Conservation (phyloP, 2,797 vertebrate species). For the Enteromius treurensis region DNA sequence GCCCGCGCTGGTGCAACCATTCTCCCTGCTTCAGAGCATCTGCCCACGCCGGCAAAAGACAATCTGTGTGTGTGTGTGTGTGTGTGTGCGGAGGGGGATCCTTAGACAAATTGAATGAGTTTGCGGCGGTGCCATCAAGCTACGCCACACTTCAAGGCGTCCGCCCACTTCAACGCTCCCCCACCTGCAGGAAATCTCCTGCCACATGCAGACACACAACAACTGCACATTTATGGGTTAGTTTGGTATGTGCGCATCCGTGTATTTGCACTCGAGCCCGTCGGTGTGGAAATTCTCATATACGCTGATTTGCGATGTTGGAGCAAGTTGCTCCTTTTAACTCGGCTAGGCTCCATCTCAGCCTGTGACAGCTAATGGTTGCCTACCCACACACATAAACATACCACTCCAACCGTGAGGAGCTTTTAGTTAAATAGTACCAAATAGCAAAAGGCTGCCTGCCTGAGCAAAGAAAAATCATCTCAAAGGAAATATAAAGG, state of each 20-base stretch:
- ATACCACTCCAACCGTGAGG: slow-evolving; percentile 16
- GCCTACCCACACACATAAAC: slow-evolving; percentile 11
- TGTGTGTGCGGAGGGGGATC: slow-evolving; percentile 7
- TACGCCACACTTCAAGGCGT: slow-evolving; percentile 49
- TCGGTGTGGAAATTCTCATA: slow-evolving; percentile 10
- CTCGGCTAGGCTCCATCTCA: slow-evolving; percentile 24
- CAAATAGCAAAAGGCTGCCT: slow-evolving; percentile 18
- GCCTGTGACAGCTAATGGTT: slow-evolving; percentile 37
- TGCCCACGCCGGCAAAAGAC: slow-evolving; percentile 48
- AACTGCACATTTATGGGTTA: slow-evolving; percentile 6
- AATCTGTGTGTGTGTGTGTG: slow-evolving; percentile 31
- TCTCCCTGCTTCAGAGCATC: slow-evolving; percentile 48
- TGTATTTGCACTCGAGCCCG: neutral
- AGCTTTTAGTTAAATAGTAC: slow-evolving; percentile 27
- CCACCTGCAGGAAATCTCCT: slow-evolving; percentile 40
- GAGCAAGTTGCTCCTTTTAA: slow-evolving; percentile 24
- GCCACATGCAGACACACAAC: slow-evolving; percentile 38
- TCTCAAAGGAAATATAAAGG: slow-evolving; percentile 26
- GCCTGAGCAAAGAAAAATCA: neutral
- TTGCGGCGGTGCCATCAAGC: slow-evolving; percentile 14
- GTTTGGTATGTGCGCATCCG: neutral
- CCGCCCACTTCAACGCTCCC: slow-evolving; percentile 42
- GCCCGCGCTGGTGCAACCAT: slow-evolving; percentile 20
- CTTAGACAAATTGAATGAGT: slow-evolving; percentile 50
- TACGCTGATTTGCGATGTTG: slow-evolving; percentile 7